A percentile compares a stretch with the other conserved stretches of the same genome.
These are phyloP conservation scores for Minunthozetes semirufus DNA, from an alignment of 2,888 invertebrate genomes.

Conservation along the genomic window DNA sequence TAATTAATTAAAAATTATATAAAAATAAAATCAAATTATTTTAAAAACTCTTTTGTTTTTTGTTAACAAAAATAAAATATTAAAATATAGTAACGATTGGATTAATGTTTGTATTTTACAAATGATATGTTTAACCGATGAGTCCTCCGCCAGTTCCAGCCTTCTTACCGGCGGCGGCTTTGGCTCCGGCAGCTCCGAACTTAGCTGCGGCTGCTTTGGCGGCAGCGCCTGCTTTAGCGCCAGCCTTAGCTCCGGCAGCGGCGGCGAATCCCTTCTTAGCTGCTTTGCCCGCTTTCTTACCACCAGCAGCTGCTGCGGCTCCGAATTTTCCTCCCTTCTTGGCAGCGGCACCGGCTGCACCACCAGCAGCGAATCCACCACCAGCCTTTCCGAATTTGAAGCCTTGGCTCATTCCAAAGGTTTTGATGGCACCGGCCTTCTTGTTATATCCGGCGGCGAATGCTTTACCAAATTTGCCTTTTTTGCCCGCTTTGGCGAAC, in stretches of 20 bases:
- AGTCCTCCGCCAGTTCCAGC: not conserved
- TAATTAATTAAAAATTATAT: too few relatives aligned
- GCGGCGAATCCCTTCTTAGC: slow-evolving; percentile 13
- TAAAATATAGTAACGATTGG: too few relatives aligned
- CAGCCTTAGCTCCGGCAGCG: slow-evolving; percentile 1
- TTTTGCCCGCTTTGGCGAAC: slow-evolving; percentile 7
- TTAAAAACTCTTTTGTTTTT: too few relatives aligned
- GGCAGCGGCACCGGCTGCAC: slow-evolving; percentile 29
- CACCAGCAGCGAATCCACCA: slow-evolving; percentile 29
- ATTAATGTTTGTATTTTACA: not conserved
- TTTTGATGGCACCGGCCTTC: slow-evolving; percentile 12
- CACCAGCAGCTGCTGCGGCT: slow-evolving; percentile 31
- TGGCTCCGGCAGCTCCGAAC: not conserved
- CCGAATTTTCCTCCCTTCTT: slow-evolving; percentile 27
- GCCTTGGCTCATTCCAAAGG: slow-evolving; percentile 3
- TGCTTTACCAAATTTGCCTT: slow-evolving; percentile 23
- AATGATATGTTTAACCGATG: not conserved
- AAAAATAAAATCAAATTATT: too few relatives aligned
- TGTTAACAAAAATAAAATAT: too few relatives aligned
- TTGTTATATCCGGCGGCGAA: slow-evolving; percentile 22
- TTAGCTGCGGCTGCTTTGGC: not conserved
- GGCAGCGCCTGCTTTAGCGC: not conserved
- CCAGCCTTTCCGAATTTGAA: slow-evolving; percentile 32
- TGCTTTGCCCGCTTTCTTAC: slow-evolving; percentile 4
- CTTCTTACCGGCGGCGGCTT: not conserved